Conservation (phyloP, 2,797 vertebrate species). For the Eurystomus glaucurus region DNA sequence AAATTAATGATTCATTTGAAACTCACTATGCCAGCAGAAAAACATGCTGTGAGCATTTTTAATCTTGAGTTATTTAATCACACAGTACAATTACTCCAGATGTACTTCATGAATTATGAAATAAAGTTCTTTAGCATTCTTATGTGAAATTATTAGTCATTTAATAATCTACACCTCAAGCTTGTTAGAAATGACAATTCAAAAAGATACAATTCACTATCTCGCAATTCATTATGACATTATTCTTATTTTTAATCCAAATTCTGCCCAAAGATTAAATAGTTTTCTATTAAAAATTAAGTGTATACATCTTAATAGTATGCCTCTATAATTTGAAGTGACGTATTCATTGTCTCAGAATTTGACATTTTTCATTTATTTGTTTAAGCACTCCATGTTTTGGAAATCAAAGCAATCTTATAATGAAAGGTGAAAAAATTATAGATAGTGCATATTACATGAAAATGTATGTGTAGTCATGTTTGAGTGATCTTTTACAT, state of each 20-base stretch:
- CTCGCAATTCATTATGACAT: constrained; percentile 73
- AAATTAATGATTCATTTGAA: constrained; percentile 83
- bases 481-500: neutral
- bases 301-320: constrained; percentile 17
- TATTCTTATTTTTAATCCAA: constrained; percentile 57
- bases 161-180: constrained; percentile 79
- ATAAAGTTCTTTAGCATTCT: constrained; percentile 66
- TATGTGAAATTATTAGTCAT: constrained; percentile 78
- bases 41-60: constrained; percentile 81
- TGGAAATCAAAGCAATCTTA: constrained; percentile 1
- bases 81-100: constrained; percentile 77
- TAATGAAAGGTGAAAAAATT: neutral
- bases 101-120: constrained; percentile 85
- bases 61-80: constrained; percentile 84
- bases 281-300: constrained; percentile 36
- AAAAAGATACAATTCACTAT: constrained; percentile 58
- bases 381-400: neutral
- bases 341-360: neutral
- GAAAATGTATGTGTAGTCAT: neutral
- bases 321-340: constrained; percentile 14
- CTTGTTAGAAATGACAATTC: constrained; percentile 70
- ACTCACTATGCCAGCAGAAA: constrained; percentile 69
- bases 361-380: constrained; percentile 11
- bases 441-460: neutral
- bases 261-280: constrained; percentile 57